phyloP scores from a whole-genome alignment of 2,797 vertebrate genomes.

The Buceros bicornis region DNA sequence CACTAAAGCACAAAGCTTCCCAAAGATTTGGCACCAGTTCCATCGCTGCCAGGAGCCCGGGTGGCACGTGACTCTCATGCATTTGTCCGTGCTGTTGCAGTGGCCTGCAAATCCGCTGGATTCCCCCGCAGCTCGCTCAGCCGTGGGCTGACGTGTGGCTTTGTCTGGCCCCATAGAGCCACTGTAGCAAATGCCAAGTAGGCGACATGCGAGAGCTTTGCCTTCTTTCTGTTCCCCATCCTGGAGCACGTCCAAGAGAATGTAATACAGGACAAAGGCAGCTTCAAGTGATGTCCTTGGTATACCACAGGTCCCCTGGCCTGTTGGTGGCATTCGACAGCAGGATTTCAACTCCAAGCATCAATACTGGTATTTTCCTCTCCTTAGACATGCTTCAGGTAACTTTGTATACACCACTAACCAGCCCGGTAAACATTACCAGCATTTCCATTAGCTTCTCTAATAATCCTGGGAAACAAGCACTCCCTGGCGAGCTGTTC shows the following conservation, averaged over 20 bases:
- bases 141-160: not conserved
- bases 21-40: not conserved
- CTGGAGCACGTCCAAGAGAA: not conserved
- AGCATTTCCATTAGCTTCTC: not conserved
- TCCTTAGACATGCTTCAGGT: not conserved
- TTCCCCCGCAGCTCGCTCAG: not conserved
- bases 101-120: not conserved
- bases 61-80: not conserved
- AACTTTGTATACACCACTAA: not conserved
- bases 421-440: not conserved
- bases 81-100: not conserved
- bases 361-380: not conserved
- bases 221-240: not conserved
- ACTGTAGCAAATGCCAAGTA: not conserved
- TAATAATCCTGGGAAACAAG: not conserved
- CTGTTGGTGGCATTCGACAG: not conserved
- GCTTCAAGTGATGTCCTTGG: not conserved
- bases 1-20: not conserved
- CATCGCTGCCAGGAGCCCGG: not conserved
- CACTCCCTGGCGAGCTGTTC: not conserved
- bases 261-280: accelerated
- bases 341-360: not conserved
- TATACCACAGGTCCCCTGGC: not conserved
- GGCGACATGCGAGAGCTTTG: not conserved
- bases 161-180: accelerated